Evolutionary conservation across 2,888 invertebrate species (phyloP).

Genomic region (Villa cingulata): DNA sequence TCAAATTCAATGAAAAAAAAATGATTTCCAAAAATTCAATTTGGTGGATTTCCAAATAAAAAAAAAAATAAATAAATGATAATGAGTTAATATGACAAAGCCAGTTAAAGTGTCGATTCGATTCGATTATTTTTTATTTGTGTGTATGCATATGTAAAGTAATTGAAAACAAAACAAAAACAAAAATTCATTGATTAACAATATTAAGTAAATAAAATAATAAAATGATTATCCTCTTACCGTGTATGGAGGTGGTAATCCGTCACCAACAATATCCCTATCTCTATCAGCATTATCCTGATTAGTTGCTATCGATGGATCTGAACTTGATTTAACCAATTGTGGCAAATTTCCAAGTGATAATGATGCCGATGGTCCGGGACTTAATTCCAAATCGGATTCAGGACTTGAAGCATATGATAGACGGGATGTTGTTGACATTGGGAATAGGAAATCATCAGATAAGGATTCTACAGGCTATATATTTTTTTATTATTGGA

Average conservation of each 20-base stretch:
- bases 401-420: slow-evolving; percentile 95
- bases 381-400: slow-evolving; percentile 83
- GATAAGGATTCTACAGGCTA: slow-evolving; percentile 94
- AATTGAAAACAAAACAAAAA: too few relatives aligned
- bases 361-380: slow-evolving; percentile 48
- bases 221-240: slow-evolving; percentile 45
- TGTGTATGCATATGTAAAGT: too few relatives aligned
- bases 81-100: too few relatives aligned
- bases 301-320: slow-evolving; percentile 88
- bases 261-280: slow-evolving; percentile 45
- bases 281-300: slow-evolving; percentile 62
- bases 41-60: too few relatives aligned
- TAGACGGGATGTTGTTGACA: slow-evolving; percentile 86
- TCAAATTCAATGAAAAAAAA: too few relatives aligned
- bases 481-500: background rate
- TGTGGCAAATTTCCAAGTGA: slow-evolving; percentile 44
- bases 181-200: too few relatives aligned
- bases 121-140: too few relatives aligned
- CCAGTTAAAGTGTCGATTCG: too few relatives aligned
- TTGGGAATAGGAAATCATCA: slow-evolving; percentile 97
- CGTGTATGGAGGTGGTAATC: slow-evolving; percentile 75
- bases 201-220: too few relatives aligned
- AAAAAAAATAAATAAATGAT: too few relatives aligned
- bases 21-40: too few relatives aligned
- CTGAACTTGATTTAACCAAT: slow-evolving; percentile 74